Evolutionary conservation across 1,140 invertebrate species (phyloP).

Genomic region (Camponotus pennsylvanicus): DNA sequence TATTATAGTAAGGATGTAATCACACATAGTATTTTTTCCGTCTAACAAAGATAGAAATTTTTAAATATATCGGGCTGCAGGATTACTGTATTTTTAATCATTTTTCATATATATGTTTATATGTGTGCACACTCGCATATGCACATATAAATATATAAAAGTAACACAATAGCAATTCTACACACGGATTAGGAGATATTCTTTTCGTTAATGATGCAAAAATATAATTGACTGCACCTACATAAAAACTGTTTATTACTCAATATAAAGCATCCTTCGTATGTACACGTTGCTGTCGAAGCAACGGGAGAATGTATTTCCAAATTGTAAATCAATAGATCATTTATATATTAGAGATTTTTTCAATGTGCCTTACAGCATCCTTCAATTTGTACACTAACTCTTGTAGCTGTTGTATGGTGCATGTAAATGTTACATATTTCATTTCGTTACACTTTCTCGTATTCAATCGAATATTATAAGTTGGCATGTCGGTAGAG

Average conservation of each 20-base stretch:
- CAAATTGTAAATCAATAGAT: conserved; percentile 7
- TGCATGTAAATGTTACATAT: conserved; percentile 88
- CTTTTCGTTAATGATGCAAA: conserved; percentile 79
- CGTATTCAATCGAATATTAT: conserved; percentile 83
- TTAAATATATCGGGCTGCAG: conserved; percentile 78
- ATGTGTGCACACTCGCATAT: conserved; percentile 43
- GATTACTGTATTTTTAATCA: conserved; percentile 83
- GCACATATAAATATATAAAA: conserved; percentile 63
- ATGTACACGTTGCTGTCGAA: not conserved
- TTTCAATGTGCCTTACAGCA: conserved; percentile 88
- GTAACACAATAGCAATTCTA: conserved; percentile 76
- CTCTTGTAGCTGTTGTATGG: conserved; percentile 89
- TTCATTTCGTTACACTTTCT: conserved; percentile 84
- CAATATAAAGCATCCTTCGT: conserved; percentile 62
- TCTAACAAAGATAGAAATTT: conserved; percentile 79
- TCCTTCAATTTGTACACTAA: conserved; percentile 90
- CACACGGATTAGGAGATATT: conserved; percentile 75
- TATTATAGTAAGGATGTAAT: conserved; percentile 72
- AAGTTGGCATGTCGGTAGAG: conserved; percentile 80
- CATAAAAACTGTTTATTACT: conserved; percentile 71
- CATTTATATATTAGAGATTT: conserved; percentile 78
- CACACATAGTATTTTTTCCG: conserved; percentile 76
- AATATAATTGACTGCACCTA: conserved; percentile 82
- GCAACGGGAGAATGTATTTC: not conserved
- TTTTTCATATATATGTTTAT: conserved; percentile 79